These are phyloP conservation scores for Brachyptera risi DNA, from an alignment of 2,888 invertebrate genomes.

Conservation along the genomic window DNA sequence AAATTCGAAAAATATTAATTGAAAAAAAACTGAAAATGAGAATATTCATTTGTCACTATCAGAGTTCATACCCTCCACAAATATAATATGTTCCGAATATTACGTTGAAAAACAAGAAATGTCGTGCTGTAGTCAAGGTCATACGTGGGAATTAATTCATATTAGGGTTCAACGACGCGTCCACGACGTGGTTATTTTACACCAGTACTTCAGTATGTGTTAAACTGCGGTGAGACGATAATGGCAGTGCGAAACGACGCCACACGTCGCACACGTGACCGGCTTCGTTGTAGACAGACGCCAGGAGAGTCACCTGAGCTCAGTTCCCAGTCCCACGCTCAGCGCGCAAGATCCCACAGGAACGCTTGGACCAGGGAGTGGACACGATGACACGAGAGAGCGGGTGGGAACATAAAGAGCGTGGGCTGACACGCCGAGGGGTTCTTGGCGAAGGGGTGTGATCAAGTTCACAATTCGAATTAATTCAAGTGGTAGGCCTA, in stretches of 20 bases:
- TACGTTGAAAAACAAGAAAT: not conserved
- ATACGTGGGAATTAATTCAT: too few species aligned
- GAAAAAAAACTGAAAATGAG: too few species aligned
- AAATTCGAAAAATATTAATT: too few species aligned
- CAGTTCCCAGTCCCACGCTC: conserved; percentile 1
- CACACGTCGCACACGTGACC: not conserved
- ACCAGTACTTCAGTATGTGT: not conserved
- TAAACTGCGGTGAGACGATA: not conserved
- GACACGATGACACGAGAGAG: not conserved
- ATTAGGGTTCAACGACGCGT: too few species aligned
- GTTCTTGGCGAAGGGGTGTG: too few species aligned
- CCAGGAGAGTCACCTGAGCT: not conserved
- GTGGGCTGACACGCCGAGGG: not conserved
- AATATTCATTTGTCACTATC: too few species aligned
- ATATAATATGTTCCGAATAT: not conserved
- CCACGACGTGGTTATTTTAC: too few species aligned
- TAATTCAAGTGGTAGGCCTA: not conserved
- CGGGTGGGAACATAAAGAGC: not conserved
- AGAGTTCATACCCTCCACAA: too few species aligned
- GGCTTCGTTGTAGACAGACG: too few species aligned
- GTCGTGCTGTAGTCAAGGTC: too few species aligned
- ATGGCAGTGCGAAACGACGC: not conserved
- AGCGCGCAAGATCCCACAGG: not conserved
- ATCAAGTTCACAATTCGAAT: too few species aligned
- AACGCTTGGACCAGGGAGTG: not conserved